A percentile compares a stretch with the other conserved stretches of the same genome.
phyloP scores from a whole-genome alignment of 2,797 vertebrate species.

The Dryobates pubescens region DNA sequence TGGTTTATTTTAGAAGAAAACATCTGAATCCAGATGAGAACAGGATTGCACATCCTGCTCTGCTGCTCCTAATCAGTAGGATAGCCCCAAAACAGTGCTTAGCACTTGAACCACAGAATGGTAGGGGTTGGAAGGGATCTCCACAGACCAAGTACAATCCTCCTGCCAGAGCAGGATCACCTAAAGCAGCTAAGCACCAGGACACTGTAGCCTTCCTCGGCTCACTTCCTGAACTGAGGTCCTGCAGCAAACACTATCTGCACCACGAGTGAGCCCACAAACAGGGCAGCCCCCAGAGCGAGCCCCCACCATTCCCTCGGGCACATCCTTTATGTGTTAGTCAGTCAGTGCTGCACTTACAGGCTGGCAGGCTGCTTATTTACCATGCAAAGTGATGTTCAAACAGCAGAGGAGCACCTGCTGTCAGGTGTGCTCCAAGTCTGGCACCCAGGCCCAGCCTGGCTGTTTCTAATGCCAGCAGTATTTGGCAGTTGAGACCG shows the following conservation, averaged over 20 bases:
- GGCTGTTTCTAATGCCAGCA: not conserved
- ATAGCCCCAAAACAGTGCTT: not conserved
- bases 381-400: not conserved
- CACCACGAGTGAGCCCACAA: not conserved
- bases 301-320: accelerated
- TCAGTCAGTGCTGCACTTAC: not conserved
- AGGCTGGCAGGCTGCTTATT: not conserved
- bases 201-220: not conserved
- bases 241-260: not conserved
- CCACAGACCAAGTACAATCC: no score
- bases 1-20: not conserved
- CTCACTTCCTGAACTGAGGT: not conserved
- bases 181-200: not conserved
- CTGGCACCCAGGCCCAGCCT: not conserved
- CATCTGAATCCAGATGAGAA: not conserved
- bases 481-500: not conserved
- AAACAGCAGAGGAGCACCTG: not conserved
- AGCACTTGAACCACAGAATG: not conserved
- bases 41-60: not conserved
- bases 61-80: not conserved
- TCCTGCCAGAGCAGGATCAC: no score
- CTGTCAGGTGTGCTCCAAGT: not conserved
- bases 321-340: not conserved
- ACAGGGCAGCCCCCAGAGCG: not conserved
- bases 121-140: no score